Evolutionary conservation across 2,888 invertebrate species (phyloP).

Genomic region (Pristionchus maxplancki): DNA sequence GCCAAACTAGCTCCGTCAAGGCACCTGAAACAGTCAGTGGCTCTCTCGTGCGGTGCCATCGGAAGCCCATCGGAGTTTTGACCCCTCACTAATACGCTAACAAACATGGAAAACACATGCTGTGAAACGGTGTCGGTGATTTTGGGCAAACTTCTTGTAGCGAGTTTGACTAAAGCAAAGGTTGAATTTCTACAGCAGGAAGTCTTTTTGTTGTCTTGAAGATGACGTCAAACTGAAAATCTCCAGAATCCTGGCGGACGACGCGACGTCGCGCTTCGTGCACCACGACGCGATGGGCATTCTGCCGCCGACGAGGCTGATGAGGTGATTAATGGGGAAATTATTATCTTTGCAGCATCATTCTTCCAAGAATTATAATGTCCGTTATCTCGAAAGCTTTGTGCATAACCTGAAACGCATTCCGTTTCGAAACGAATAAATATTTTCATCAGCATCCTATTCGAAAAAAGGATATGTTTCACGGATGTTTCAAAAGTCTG

Average conservation of each 20-base stretch:
- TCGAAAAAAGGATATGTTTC: too few species aligned
- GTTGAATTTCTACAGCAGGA: not conserved
- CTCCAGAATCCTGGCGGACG: slow-evolving; percentile 57
- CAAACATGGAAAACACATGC: not conserved
- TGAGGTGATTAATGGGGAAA: not conserved
- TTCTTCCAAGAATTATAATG: too few species aligned
- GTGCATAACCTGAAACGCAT: too few species aligned
- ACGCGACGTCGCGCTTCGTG: slow-evolving; percentile 70
- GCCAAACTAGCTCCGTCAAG: not conserved
- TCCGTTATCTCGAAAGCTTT: too few species aligned
- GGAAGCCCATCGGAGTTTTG: not conserved
- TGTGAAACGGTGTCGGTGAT: not conserved
- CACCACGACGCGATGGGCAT: slow-evolving; percentile 73
- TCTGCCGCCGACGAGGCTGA: slow-evolving; percentile 60
- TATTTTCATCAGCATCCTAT: too few species aligned
- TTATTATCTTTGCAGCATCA: too few species aligned
- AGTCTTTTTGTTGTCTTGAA: not conserved
- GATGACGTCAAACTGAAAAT: not conserved
- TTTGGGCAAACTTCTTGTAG: too few species aligned
- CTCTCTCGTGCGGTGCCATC: not conserved
- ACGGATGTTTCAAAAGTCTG: too few species aligned
- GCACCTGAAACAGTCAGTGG: not conserved
- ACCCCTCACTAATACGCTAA: not conserved
- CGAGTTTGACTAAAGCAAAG: not conserved
- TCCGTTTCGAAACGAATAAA: too few species aligned